These are phyloP conservation scores for Siniperca chuatsi DNA, from an alignment of 2,113 vertebrate genomes.

Conservation along the genomic window DNA sequence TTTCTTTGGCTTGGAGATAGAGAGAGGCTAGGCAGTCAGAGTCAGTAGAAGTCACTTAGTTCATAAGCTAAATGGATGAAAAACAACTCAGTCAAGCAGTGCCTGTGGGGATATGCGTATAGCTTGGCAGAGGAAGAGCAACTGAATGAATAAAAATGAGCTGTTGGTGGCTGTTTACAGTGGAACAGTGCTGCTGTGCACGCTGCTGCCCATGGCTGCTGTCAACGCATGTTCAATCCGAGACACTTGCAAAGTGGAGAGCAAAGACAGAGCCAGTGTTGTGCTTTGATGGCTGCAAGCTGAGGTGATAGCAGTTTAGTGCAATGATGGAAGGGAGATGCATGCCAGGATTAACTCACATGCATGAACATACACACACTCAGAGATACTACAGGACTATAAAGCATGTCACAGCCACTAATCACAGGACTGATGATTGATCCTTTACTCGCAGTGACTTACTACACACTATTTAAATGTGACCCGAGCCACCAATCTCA, in stretches of 20 bases:
- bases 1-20: neutral
- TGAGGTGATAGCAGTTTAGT: neutral
- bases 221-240: slow-evolving; percentile 24
- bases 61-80: slow-evolving; percentile 44
- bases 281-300: slow-evolving; percentile 36
- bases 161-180: slow-evolving; percentile 44
- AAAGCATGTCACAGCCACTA: slow-evolving; percentile 27
- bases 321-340: slow-evolving; percentile 20
- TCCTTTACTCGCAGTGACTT: neutral
- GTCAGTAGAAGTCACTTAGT: slow-evolving; percentile 21
- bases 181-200: slow-evolving; percentile 31
- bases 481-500: neutral
- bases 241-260: slow-evolving; percentile 40
- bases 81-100: slow-evolving; percentile 19
- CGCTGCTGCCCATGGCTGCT: slow-evolving; percentile 43
- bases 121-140: slow-evolving; percentile 20
- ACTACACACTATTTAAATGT: slow-evolving; percentile 9
- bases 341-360: neutral
- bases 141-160: slow-evolving; percentile 48
- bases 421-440: neutral
- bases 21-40: neutral
- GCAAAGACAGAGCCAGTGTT: slow-evolving; percentile 11
- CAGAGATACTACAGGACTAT: neutral
- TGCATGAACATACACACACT: neutral
- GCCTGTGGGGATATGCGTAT: slow-evolving; percentile 8